Conservation (phyloP, 2,888 invertebrate species). For the Acanthosepion lycidas region DNA sequence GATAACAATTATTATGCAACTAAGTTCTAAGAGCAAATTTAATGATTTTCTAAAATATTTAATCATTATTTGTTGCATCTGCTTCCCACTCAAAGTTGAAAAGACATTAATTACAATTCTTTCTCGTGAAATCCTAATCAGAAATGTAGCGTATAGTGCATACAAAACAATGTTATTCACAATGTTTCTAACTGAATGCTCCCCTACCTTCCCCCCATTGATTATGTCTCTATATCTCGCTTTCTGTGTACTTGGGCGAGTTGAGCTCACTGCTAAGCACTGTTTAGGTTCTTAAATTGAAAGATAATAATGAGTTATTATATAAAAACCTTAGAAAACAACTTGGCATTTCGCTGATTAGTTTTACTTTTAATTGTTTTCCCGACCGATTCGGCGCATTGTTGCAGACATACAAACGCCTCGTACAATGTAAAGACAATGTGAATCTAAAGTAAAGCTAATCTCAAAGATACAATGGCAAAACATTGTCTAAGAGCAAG, state of each 20-base stretch:
- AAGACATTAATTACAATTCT: neutral
- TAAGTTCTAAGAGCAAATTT: neutral
- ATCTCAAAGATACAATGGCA: conserved; percentile 4
- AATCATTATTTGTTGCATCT: conserved; percentile 9
- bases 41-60: neutral
- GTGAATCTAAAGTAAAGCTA: neutral
- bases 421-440: neutral
- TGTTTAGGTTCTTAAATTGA: neutral
- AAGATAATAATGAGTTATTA: neutral
- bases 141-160: neutral
- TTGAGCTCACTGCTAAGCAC: neutral
- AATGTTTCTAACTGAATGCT: neutral
- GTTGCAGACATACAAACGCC: neutral
- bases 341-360: conserved; percentile 18
- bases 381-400: neutral
- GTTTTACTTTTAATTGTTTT: conserved; percentile 23
- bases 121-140: neutral
- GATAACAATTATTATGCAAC: neutral
- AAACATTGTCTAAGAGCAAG: conserved; percentile 16
- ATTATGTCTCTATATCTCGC: neutral
- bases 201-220: neutral
- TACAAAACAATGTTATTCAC: neutral
- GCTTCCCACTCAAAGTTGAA: neutral
- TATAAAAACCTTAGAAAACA: neutral
- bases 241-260: neutral